phyloP scores from a whole-genome alignment of 2,797 vertebrate genomes.

The Xerus rutilus region DNA sequence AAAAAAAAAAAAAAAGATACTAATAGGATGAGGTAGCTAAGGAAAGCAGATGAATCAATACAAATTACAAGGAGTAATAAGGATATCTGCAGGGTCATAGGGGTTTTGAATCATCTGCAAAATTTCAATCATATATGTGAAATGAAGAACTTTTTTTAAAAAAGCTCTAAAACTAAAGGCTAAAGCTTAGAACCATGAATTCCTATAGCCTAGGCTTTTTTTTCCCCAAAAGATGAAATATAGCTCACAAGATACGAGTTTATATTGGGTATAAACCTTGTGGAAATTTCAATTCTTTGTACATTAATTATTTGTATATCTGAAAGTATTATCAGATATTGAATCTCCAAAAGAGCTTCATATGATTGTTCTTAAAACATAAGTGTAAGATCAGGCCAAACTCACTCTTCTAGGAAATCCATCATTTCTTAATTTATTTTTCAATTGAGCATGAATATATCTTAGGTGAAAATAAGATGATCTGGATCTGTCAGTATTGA shows the following conservation, averaged over 20 bases:
- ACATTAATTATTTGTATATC: slow-evolving; percentile 60
- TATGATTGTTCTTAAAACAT: slow-evolving; percentile 78
- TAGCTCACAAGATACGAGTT: not conserved
- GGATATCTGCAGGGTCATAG: not conserved
- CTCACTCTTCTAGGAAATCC: slow-evolving; percentile 87
- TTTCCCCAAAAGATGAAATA: slow-evolving; percentile 36
- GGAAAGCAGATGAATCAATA: slow-evolving; percentile 20
- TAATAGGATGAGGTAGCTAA: slow-evolving; percentile 26
- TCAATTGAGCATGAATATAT: slow-evolving; percentile 87
- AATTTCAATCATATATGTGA: slow-evolving; percentile 54
- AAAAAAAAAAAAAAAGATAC: too few species aligned
- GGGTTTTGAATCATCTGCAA: slow-evolving; percentile 60
- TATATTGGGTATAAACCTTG: slow-evolving; percentile 51
- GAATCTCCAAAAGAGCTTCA: slow-evolving; percentile 74
- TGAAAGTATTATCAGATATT: slow-evolving; percentile 76
- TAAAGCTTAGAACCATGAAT: slow-evolving; percentile 44
- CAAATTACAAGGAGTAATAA: slow-evolving; percentile 43
- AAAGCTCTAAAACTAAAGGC: slow-evolving; percentile 49
- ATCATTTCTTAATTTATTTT: slow-evolving; percentile 88
- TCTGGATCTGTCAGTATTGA: slow-evolving; percentile 87
- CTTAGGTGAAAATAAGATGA: slow-evolving; percentile 90
- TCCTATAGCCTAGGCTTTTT: not conserved
- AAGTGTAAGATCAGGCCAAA: slow-evolving; percentile 84
- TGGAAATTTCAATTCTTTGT: slow-evolving; percentile 57
- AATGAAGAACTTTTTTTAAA: slow-evolving; percentile 13